Percentiles rank a stretch among this genome's conserved stretches.
Conservation (phyloP, 2,888 invertebrate species). For the Smittia aterrima region DNA sequence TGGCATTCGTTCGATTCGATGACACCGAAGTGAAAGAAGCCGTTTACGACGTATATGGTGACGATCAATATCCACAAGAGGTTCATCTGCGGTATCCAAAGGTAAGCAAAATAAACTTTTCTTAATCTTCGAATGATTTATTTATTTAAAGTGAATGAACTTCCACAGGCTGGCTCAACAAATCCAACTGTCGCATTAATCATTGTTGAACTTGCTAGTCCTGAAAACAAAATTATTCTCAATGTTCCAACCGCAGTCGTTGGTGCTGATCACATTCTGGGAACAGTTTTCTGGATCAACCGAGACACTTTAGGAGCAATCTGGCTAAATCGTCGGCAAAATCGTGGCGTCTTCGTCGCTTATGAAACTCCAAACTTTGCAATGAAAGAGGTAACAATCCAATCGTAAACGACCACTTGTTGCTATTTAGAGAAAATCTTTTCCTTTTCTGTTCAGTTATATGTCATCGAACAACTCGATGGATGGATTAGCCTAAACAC, state of each 20-base stretch:
- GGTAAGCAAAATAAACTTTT: constrained; percentile 52
- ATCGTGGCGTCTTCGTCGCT: constrained; percentile 52
- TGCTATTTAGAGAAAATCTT: background rate
- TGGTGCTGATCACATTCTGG: constrained; percentile 64
- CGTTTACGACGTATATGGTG: constrained; percentile 66
- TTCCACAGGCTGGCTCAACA: constrained; percentile 63
- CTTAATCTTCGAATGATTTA: constrained; percentile 18
- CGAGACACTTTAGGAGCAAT: constrained; percentile 65
- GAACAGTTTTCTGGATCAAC: constrained; percentile 72
- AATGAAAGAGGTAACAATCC: constrained; percentile 43
- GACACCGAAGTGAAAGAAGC: constrained; percentile 66
- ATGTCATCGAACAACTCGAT: constrained; percentile 58
- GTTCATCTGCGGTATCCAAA: constrained; percentile 74
- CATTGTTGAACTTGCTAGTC: constrained; percentile 60
- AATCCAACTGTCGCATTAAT: constrained; percentile 71
- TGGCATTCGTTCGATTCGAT: constrained; percentile 73
- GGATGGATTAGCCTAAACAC: constrained; percentile 69
- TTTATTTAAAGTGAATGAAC: constrained; percentile 48
- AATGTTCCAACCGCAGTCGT: constrained; percentile 57
- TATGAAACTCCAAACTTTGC: constrained; percentile 44
- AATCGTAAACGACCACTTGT: too few relatives aligned
- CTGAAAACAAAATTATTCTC: constrained; percentile 44
- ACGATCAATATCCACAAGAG: constrained; percentile 68
- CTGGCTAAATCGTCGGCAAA: constrained; percentile 87
- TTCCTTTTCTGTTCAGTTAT: constrained; percentile 51